Base-by-base conservation (phyloP, 2,888 invertebrate genomes). In the Onchidella celtica region DNA sequence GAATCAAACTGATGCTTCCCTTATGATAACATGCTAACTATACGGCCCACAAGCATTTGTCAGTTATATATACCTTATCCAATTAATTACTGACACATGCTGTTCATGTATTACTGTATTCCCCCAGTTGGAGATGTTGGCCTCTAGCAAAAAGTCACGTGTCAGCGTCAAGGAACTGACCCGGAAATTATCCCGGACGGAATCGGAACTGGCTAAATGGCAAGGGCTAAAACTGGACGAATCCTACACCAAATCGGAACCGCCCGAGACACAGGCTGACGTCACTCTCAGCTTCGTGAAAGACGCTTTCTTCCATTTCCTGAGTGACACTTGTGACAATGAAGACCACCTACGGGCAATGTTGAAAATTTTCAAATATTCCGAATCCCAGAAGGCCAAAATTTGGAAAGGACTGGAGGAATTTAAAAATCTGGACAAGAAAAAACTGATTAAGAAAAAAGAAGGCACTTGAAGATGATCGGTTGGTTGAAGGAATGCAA, bases 181-280 rank as follows among this genome's bases (percentile, higher is more conserved):
- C 38, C 86, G 87, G 70, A 91, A 91, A 81, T 84, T 92, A 73
- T 86, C 89, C 11, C 82, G 84, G 66, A 92, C 92, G 0, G 89
- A 92, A 78, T 75, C 86, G 24, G 90, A 92, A 76, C 86, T 92
- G 27, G 89, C 89, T n/a, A 89, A 89, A 79, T 92, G 92, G 92
- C 92, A 92, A 85, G 86, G 89, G 0, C 80, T 91, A 3, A 81
- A 86, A 14, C 86, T 90, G 1, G 85, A 86, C 36, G 91, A 91
- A 72, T 87, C 89, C 34, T 92, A 92, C 86, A 86, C 89, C 17
- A 86, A 85, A 24, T 88, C 86, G n/a, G 86, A 85, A 24, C 86
- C 84, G 79, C 90, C 91, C 47, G 89, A 88, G 77, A 91, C 90
- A 24, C 89, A 91, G 74, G 88, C 90, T 0, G 91, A 90, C 14